Base-by-base conservation (phyloP, 2,888 invertebrate species). In the Oligia strigilis region DNA sequence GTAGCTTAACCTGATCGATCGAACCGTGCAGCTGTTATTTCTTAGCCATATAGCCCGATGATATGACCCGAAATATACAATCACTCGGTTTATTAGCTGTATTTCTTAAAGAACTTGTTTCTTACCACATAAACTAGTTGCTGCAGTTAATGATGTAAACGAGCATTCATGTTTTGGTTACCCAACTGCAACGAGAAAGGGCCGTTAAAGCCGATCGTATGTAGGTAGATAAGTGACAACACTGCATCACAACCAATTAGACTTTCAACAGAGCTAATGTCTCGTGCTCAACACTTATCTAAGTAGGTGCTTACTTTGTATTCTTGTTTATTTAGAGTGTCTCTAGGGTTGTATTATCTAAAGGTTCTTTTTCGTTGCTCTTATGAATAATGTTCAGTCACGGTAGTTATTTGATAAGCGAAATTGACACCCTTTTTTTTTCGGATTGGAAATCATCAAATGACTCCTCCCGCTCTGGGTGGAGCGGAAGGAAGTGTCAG, bases 111-210 rank as follows among this genome's bases (percentile, higher is more conserved):
- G 17, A 64, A 46, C 29, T 64, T 11, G 46, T n/a, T 19, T 40
- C 43, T 62, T 55, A 8, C 64, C 58, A 78, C 64, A 72, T n/a
- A 43, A 67, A 60, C 19, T 29, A 29, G 62, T 52, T 62, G 23
- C 13, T 46, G 14, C 46, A 49, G 23, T 11, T 11, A 49, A 29
- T 69, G 62, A 62, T 58, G 60, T 46, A 49, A 69, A 55, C 46
- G 46, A 73, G 55, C 23, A 55, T 62, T 55, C 62, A 11, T 23
- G 69, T 81, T 60, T 60, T 40, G 46, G 0, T 80, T 80, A 40
- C 55, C 46, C 60, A 81, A 80, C 55, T 46, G 52, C 36, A 52
- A 46, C 52, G 6, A 60, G 60, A 60, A 80, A 29, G 49, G 13
- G 52, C 52, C 19, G 13, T 23, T 58, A 29, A 58, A 46, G 29